A percentile compares a stretch with the other conserved stretches of the same genome.
These are phyloP conservation scores for Panopea generosa DNA, from an alignment of 2,888 invertebrate genomes.

Conservation along the genomic window DNA sequence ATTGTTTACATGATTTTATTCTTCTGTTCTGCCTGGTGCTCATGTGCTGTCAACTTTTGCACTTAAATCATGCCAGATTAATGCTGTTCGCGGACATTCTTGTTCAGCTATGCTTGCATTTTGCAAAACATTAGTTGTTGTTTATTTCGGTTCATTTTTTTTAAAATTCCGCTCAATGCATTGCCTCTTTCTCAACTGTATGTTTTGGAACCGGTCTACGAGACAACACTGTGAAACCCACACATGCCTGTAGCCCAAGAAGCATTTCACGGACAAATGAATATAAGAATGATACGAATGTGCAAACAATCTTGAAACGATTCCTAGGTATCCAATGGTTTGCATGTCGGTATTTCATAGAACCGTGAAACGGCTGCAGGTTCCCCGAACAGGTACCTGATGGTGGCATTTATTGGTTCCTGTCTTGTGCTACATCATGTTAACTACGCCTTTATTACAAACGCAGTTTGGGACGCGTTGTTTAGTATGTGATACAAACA, in stretches of 20 bases:
- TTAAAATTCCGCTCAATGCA: neutral
- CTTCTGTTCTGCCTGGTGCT: too few relatives aligned
- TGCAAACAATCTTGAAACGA: slow-evolving; percentile 9
- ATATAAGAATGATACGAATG: slow-evolving; percentile 9
- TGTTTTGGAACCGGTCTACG: neutral
- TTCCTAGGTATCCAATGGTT: slow-evolving; percentile 4
- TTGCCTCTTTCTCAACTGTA: neutral
- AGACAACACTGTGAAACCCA: too few relatives aligned
- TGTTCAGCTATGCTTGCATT: slow-evolving; percentile 27
- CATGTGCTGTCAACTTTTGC: neutral
- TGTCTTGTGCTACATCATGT: slow-evolving; percentile 35
- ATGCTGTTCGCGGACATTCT: slow-evolving; percentile 8
- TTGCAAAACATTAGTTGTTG: slow-evolving; percentile 37
- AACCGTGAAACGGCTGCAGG: neutral
- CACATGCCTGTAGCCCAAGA: neutral
- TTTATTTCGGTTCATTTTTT: slow-evolving; percentile 45
- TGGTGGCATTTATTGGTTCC: slow-evolving; percentile 18
- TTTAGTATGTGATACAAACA: slow-evolving; percentile 43
- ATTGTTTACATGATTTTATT: too few relatives aligned
- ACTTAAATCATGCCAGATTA: slow-evolving; percentile 36
- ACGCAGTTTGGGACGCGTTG: slow-evolving; percentile 42
- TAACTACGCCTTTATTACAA: slow-evolving; percentile 50
- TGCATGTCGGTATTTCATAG: neutral
- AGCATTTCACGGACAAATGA: slow-evolving; percentile 36
- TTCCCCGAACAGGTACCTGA: slow-evolving; percentile 31